These are phyloP conservation scores for Acridotheres tristis DNA, from an alignment of 2,797 vertebrate genomes.

Conservation along the genomic window DNA sequence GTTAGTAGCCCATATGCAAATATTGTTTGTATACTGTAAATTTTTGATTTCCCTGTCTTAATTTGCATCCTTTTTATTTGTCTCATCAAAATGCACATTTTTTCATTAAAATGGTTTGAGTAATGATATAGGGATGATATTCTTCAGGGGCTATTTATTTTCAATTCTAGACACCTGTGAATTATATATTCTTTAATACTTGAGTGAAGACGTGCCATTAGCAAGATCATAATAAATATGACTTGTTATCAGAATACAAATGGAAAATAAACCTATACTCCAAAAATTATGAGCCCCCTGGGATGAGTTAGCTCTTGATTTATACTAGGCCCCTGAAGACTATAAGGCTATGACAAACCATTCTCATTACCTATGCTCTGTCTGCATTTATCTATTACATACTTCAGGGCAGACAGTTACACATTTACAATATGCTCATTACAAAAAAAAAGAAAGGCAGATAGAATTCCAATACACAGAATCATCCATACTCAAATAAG, in stretches of 20 bases:
- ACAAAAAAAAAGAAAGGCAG: neutral
- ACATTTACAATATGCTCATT: neutral
- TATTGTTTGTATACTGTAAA: neutral
- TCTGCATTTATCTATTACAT: neutral
- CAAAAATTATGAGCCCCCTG: neutral
- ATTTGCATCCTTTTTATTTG: conserved; percentile 35
- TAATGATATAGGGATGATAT: neutral
- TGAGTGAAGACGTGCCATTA: conserved; percentile 3
- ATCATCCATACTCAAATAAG: neutral
- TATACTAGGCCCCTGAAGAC: neutral
- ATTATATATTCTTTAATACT: conserved; percentile 13
- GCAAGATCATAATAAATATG: conserved; percentile 27
- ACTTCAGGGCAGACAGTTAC: neutral
- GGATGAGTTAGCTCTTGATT: conserved; percentile 3
- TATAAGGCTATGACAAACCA: neutral
- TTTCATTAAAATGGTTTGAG: conserved; percentile 41
- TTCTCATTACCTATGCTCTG: neutral
- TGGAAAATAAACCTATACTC: conserved; percentile 25
- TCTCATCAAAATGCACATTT: conserved; percentile 43
- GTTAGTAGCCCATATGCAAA: neutral
- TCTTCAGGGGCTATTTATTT: neutral
- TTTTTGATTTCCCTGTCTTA: conserved; percentile 42
- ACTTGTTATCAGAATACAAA: conserved; percentile 24
- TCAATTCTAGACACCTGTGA: conserved; percentile 12
- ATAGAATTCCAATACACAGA: neutral